phyloP scores from a whole-genome alignment of 1,140 invertebrate species.

The Octopus bimaculoides region DNA sequence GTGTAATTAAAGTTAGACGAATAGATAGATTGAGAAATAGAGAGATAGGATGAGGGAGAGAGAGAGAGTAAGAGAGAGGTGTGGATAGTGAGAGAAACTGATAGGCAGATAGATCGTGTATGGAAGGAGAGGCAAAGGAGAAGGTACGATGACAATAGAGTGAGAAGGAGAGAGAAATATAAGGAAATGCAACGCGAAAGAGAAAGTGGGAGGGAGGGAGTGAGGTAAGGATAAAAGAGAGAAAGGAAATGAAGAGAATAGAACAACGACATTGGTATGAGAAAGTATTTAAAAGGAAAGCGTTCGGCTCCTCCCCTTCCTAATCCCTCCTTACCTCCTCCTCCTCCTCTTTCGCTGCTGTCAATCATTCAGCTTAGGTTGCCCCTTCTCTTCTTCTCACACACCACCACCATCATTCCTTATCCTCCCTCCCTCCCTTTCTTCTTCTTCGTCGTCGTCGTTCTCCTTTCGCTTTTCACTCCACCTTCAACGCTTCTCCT shows the following conservation, averaged over 20 bases:
- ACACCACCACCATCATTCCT: no score
- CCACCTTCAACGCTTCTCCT: constrained; percentile 24
- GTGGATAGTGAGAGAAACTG: neutral
- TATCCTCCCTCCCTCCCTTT: no score
- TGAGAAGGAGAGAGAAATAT: constrained; percentile 1
- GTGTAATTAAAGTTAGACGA: no score
- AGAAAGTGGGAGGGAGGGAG: constrained; percentile 14
- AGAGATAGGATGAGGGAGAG: neutral
- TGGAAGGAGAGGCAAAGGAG: neutral
- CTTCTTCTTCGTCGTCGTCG: constrained; percentile 20
- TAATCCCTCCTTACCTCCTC: no score
- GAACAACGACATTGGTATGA: no score
- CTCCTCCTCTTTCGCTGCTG: no score
- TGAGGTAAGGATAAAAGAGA: neutral
- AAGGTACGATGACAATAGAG: neutral
- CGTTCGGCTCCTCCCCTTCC: no score
- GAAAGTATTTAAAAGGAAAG: no score
- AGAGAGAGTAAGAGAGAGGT: neutral
- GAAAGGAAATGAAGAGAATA: constrained; percentile 13
- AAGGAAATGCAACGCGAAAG: constrained; percentile 19
- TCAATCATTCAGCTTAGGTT: no score
- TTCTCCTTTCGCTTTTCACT: constrained; percentile 13
- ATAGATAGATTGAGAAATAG: no score
- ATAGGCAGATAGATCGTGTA: neutral
- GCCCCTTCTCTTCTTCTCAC: no score